These are phyloP conservation scores for Chorisops tibialis DNA, from an alignment of 2,888 invertebrate genomes.

Conservation along the genomic window DNA sequence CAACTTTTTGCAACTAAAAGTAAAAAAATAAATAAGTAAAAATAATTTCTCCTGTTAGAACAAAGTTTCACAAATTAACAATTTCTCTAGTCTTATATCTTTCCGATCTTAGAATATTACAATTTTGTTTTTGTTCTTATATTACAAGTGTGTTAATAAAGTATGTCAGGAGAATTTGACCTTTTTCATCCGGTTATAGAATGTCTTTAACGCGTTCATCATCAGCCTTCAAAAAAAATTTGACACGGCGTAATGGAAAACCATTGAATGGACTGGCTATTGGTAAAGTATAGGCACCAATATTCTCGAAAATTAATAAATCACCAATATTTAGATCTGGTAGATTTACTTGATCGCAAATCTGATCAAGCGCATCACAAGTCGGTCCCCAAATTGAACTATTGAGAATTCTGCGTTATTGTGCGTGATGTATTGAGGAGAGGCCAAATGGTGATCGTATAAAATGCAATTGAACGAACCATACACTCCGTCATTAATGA, in stretches of 20 bases:
- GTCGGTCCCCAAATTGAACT: slow-evolving; percentile 94
- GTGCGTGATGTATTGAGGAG: slow-evolving; percentile 56
- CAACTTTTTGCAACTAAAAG: too few relatives aligned
- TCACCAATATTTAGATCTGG: slow-evolving; percentile 78
- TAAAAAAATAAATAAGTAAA: too few relatives aligned
- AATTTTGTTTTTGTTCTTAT: too few relatives aligned
- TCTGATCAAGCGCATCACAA: slow-evolving; percentile 87
- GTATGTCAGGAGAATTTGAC: too few relatives aligned
- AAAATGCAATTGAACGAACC: slow-evolving; percentile 97
- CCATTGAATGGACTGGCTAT: slow-evolving; percentile 95
- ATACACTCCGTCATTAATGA: slow-evolving; percentile 98
- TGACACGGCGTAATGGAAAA: slow-evolving; percentile 76
- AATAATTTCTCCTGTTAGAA: too few relatives aligned
- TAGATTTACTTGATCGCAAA: slow-evolving; percentile 60
- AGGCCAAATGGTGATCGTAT: slow-evolving; percentile 86
- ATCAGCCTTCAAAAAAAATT: slow-evolving; percentile 43
- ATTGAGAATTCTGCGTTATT: slow-evolving; percentile 51
- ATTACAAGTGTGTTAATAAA: too few relatives aligned
- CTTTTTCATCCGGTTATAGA: too few relatives aligned
- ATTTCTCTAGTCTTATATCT: too few relatives aligned
- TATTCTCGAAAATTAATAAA: slow-evolving; percentile 88
- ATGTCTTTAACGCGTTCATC: too few relatives aligned
- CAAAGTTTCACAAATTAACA: too few relatives aligned
- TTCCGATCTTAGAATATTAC: too few relatives aligned
- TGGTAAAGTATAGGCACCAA: slow-evolving; percentile 98